These are phyloP conservation scores for Megaceryle alcyon DNA, from an alignment of 2,797 vertebrate genomes.

Conservation along the genomic window DNA sequence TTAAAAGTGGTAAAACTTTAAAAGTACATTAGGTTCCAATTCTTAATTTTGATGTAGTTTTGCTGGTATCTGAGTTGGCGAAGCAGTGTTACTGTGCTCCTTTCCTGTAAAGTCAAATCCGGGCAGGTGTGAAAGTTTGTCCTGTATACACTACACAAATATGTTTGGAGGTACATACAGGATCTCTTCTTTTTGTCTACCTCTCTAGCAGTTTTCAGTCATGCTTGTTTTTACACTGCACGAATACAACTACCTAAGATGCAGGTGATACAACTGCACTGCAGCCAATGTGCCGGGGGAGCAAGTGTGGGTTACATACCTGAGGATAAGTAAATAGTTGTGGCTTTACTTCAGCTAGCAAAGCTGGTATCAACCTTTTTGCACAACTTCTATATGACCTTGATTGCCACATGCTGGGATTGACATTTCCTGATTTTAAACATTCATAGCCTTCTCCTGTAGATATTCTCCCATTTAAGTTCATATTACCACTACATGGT, in stretches of 20 bases:
- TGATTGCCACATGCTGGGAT: background rate
- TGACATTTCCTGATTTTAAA: background rate
- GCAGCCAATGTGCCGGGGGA: background rate
- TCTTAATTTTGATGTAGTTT: background rate
- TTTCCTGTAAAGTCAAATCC: background rate
- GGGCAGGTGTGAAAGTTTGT: background rate
- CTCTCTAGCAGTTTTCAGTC: background rate
- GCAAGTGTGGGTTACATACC: background rate
- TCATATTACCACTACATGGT: background rate
- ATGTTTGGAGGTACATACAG: background rate
- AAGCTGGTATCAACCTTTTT: background rate
- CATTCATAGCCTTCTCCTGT: background rate
- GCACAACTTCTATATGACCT: background rate
- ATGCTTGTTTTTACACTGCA: background rate
- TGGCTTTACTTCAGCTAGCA: background rate
- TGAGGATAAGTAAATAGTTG: background rate
- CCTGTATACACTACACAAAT: background rate
- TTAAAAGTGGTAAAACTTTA: background rate
- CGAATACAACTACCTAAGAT: background rate
- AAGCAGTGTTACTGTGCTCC: background rate
- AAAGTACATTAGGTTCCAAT: rapidly evolving
- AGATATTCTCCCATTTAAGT: background rate
- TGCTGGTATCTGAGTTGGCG: background rate
- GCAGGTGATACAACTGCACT: background rate
- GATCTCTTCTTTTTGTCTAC: background rate